Percentiles rank a stretch among this genome's conserved stretches.
Evolutionary conservation across 2,797 vertebrate species (phyloP).

Genomic region (Remorina albescens): DNA sequence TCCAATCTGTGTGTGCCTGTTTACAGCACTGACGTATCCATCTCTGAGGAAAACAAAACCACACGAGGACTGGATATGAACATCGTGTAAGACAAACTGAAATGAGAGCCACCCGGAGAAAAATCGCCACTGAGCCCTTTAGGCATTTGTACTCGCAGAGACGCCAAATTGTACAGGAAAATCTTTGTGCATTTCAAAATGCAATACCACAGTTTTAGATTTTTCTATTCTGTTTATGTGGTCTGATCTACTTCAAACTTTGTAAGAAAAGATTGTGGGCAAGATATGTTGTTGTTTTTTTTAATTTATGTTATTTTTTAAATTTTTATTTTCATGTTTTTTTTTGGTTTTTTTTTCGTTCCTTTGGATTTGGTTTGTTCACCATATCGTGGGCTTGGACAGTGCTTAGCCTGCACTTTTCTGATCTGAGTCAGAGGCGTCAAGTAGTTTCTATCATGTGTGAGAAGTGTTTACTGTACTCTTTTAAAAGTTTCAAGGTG

Average conservation of each 20-base stretch:
- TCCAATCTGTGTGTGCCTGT: conserved; percentile 96
- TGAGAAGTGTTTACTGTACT: conserved; percentile 99
- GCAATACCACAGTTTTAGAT: conserved; percentile 98
- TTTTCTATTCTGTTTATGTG: conserved; percentile 98
- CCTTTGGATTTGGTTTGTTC: conserved; percentile 44
- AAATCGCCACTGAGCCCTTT: conserved; percentile 94
- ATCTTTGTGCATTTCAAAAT: conserved; percentile 95
- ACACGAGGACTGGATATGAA: conserved; percentile 36
- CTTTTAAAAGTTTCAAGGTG: conserved; percentile 97
- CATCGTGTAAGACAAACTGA: conserved; percentile 22
- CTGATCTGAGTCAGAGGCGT: conserved; percentile 87
- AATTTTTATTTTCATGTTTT: conserved; percentile 21
- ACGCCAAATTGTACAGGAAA: conserved; percentile 94
- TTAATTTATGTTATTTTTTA: neutral
- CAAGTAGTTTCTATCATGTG: conserved; percentile 98
- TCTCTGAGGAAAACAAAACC: conserved; percentile 74
- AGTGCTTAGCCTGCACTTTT: conserved; percentile 84
- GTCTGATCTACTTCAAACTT: conserved; percentile 91
- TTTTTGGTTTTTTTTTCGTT: conserved; percentile 6
- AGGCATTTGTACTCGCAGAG: conserved; percentile 93
- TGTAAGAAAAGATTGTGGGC: conserved; percentile 92
- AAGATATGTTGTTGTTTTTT: conserved; percentile 85
- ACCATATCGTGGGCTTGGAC: conserved; percentile 85
- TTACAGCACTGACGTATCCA: conserved; percentile 96
- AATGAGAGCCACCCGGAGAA: conserved; percentile 49